A percentile compares a stretch with the other conserved stretches of the same genome.
Conservation (phyloP, 2,797 vertebrate genomes). For the Schizopygopsis malacanthus region DNA sequence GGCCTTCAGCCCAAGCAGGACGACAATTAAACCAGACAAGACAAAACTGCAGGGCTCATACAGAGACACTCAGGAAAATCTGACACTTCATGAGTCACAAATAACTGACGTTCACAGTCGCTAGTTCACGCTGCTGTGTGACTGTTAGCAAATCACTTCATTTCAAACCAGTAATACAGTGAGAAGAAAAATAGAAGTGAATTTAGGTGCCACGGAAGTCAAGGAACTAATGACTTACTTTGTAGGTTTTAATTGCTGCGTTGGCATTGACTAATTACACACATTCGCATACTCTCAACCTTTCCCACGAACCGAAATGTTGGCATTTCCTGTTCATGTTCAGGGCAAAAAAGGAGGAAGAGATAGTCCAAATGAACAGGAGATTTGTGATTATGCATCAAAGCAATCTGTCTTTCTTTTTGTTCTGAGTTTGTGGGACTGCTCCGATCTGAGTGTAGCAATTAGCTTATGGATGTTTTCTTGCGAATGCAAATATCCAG, state of each 20-base stretch:
- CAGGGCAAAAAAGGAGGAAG: background rate
- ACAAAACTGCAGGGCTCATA: slow-evolving; percentile 25
- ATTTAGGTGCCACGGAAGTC: slow-evolving; percentile 37
- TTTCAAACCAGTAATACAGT: slow-evolving; percentile 34
- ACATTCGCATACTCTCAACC: slow-evolving; percentile 46
- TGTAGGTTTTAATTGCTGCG: slow-evolving; percentile 40
- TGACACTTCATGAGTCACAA: slow-evolving; percentile 27
- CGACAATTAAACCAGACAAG: slow-evolving; percentile 47
- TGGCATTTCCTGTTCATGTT: slow-evolving; percentile 39
- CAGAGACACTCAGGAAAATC: background rate
- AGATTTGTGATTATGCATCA: background rate
- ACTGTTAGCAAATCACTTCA: slow-evolving; percentile 43
- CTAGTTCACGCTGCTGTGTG: background rate
- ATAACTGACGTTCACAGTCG: slow-evolving; percentile 20
- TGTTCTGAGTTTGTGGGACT: slow-evolving; percentile 19
- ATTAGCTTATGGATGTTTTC: slow-evolving; percentile 50
- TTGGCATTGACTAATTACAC: slow-evolving; percentile 53
- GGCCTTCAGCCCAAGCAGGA: slow-evolving; percentile 45
- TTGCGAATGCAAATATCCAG: slow-evolving; percentile 19
- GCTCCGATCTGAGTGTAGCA: slow-evolving; percentile 23
- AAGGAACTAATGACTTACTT: slow-evolving; percentile 46
- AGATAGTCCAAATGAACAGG: slow-evolving; percentile 34
- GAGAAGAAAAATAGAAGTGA: slow-evolving; percentile 28
- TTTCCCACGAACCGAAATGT: slow-evolving; percentile 20
- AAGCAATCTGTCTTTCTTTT: slow-evolving; percentile 44